A percentile compares a stretch with the other conserved stretches of the same genome.
phyloP scores from a whole-genome alignment of 1,140 invertebrate genomes.

The Apis laboriosa region DNA sequence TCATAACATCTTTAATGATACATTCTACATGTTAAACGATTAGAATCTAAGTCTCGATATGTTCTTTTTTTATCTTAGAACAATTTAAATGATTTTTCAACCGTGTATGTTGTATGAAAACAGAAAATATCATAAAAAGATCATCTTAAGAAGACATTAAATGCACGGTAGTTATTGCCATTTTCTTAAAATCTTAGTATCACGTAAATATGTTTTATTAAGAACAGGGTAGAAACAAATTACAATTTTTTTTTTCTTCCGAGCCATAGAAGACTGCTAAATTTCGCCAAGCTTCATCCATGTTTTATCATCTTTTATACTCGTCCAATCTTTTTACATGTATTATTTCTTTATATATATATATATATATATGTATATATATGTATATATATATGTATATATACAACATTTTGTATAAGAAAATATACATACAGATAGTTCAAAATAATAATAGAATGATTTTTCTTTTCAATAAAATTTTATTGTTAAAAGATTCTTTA shows the following conservation, averaged over 20 bases:
- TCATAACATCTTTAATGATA: not conserved
- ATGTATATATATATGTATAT: not conserved
- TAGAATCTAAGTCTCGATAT: not conserved
- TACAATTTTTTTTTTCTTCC: not conserved
- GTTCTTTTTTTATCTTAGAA: not conserved
- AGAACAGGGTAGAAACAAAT: not conserved
- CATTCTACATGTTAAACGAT: not conserved
- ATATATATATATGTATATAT: too few species aligned
- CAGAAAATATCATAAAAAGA: not conserved
- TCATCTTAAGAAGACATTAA: not conserved
- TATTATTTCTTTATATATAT: too few species aligned
- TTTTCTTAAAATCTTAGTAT: not conserved
- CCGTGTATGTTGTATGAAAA: slow-evolving; percentile 36
- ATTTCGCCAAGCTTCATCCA: slow-evolving; percentile 17
- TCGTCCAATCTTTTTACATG: slow-evolving; percentile 27
- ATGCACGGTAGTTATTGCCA: slow-evolving; percentile 43
- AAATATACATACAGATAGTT: not conserved
- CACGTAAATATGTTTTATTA: not conserved
- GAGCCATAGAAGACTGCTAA: not conserved
- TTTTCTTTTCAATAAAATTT: not conserved
- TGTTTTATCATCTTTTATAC: slow-evolving; percentile 21
- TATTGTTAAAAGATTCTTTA: slow-evolving; percentile 6
- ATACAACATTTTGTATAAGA: slow-evolving; percentile 12
- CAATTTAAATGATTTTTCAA: not conserved
- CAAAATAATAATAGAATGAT: not conserved